These are phyloP conservation scores for Ramphastos sulfuratus DNA, from an alignment of 2,113 vertebrate species.

Conservation along the genomic window DNA sequence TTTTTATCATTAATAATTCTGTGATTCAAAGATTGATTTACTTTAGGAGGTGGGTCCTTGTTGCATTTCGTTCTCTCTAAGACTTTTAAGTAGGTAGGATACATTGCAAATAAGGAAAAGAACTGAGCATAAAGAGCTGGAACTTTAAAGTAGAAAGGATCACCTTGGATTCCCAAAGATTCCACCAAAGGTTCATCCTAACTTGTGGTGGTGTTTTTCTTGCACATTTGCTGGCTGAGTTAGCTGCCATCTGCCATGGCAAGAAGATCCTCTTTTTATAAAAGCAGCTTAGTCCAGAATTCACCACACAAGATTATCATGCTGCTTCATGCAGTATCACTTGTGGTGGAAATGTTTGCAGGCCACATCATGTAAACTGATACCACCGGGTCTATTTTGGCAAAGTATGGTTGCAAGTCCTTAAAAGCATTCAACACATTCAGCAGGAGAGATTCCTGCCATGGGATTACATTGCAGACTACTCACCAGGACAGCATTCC, in stretches of 20 bases:
- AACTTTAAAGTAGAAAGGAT: background rate
- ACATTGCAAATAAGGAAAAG: background rate
- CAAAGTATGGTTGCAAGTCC: background rate
- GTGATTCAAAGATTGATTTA: background rate
- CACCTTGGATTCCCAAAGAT: background rate
- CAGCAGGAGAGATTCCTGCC: background rate
- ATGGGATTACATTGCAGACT: background rate
- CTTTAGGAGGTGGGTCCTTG: background rate
- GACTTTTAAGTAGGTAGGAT: background rate
- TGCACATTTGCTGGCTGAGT: background rate
- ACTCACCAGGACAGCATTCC: background rate
- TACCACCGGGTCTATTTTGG: background rate
- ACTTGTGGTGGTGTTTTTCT: background rate
- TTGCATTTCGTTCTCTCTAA: background rate
- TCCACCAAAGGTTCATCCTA: background rate
- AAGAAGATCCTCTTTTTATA: background rate
- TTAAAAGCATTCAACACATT: background rate
- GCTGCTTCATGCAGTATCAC: background rate
- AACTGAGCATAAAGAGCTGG: background rate
- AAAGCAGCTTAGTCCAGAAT: background rate
- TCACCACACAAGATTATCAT: background rate
- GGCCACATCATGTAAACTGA: fast-evolving
- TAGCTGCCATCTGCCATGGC: background rate
- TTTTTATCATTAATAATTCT: background rate
- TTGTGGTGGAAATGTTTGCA: background rate